Evolutionary conservation across 2,888 invertebrate genomes (phyloP).

Genomic region (Imbricaverruca yamaguchii): DNA sequence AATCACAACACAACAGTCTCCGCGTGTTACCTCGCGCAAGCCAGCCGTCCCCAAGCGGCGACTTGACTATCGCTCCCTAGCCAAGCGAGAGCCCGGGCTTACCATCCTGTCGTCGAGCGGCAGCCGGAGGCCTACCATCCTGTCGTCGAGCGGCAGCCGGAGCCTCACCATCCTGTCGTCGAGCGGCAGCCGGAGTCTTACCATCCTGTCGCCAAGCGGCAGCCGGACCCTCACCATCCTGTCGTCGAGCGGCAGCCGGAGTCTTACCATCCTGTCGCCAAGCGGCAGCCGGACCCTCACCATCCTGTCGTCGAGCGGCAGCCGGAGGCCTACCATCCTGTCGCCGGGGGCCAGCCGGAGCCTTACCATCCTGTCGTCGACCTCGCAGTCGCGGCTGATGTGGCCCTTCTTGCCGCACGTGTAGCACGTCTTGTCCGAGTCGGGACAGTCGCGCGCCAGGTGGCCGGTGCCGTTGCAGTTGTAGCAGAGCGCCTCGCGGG

Average conservation of each 20-base stretch:
- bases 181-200: background rate
- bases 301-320: slow-evolving; percentile 12
- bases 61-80: too few species aligned
- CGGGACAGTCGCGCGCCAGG: slow-evolving; percentile 63
- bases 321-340: too few species aligned
- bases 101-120: too few species aligned
- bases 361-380: slow-evolving; percentile 5
- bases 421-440: slow-evolving; percentile 72
- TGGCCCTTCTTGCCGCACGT: slow-evolving; percentile 73
- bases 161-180: too few species aligned
- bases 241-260: background rate
- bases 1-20: too few species aligned
- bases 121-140: background rate
- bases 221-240: too few species aligned
- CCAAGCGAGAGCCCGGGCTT: too few species aligned
- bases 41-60: too few species aligned
- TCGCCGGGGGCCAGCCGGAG: background rate
- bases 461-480: slow-evolving; percentile 89
- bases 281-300: background rate
- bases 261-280: background rate
- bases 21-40: too few species aligned
- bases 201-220: slow-evolving; percentile 5
- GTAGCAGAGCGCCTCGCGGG: slow-evolving; percentile 66
- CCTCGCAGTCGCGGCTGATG: slow-evolving; percentile 40
- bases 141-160: too few species aligned